Evolutionary conservation across 2,113 vertebrate species (phyloP), one percentile per base, ranked within the genome.

Genomic region (Pomatorhinus ruficollis): DNA sequence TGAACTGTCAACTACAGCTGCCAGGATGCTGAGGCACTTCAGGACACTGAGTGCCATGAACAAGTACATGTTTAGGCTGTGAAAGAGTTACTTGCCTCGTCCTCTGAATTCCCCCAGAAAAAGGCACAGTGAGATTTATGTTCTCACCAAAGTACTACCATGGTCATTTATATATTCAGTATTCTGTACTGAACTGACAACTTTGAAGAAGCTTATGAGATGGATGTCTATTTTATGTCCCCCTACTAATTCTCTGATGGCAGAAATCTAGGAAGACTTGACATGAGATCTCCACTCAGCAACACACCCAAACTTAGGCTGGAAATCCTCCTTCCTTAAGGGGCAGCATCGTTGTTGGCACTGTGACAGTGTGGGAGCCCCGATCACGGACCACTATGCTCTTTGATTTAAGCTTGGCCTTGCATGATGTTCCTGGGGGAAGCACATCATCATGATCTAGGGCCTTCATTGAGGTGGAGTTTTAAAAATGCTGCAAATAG

Each of bases 21-120:
- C 88, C 93, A 79, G 91, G 82, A 75, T 75, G 66, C 80, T 45
- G 70, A 90, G 69, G 89, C 80, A 53, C 89, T 57, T 96, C 42
- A 90, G 95, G 95, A 93, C 74, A 75, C 85, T 95, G 87, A 90
- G 75, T 60, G 25, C 86, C 70, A 6, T 39, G 85, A 93, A 89
- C 7, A 64, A 90, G 69, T 88, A 59, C 70, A 13, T 68, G 15
- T 83, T 94, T 66, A 94, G 92, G 37, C 83, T 94, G 61, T 88
- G 87, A 83, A 89, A 90, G 77, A 59, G 23, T 82, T 53, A 72
- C 53, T 80, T 85, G 70, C 92, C 52, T 96, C 60, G 78, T 87
- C 71, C 78, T 74, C 81, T 95, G 37, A 79, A 79, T 35, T 81
- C 33, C 52, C 37, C 57, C 64, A 13, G 47, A 57, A 82, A 72